Evolutionary conservation across 2,888 invertebrate genomes (phyloP).

Genomic region (Cantharis nigra): DNA sequence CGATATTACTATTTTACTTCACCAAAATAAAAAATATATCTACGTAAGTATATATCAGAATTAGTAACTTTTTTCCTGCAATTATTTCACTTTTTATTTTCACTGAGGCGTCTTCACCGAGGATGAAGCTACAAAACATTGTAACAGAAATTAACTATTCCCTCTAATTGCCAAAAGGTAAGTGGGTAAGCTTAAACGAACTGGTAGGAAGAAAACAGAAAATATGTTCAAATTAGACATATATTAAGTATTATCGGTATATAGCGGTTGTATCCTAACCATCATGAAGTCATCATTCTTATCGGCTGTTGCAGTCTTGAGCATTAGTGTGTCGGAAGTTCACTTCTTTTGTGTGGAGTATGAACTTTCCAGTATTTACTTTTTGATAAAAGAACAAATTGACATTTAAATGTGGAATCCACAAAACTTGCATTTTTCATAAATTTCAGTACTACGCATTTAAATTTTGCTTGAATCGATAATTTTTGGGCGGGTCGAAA

Average conservation of each 20-base stretch:
- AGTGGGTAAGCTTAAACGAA: not conserved
- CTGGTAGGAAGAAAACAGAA: not conserved
- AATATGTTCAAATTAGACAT: not conserved
- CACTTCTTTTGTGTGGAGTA: conserved; percentile 12
- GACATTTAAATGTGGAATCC: not conserved
- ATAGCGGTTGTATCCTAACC: not conserved
- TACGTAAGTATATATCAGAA: not conserved
- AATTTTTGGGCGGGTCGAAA: not conserved
- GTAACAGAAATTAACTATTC: not conserved
- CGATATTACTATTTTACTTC: not conserved
- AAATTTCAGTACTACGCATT: not conserved
- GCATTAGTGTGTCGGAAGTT: conserved; percentile 19
- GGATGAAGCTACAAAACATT: not conserved
- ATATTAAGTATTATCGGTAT: not conserved
- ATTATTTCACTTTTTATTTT: too few species aligned
- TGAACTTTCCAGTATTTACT: not conserved
- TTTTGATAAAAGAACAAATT: not conserved
- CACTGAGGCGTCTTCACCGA: too few species aligned
- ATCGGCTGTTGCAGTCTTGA: conserved; percentile 19
- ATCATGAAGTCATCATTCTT: conserved; percentile 2
- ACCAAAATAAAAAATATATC: not conserved
- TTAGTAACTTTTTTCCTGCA: not conserved
- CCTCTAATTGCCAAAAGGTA: not conserved
- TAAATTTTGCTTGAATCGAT: not conserved
- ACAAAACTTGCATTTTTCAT: not conserved